Base-by-base conservation (phyloP, 1,140 invertebrate species). In the Magallana angulata region DNA sequence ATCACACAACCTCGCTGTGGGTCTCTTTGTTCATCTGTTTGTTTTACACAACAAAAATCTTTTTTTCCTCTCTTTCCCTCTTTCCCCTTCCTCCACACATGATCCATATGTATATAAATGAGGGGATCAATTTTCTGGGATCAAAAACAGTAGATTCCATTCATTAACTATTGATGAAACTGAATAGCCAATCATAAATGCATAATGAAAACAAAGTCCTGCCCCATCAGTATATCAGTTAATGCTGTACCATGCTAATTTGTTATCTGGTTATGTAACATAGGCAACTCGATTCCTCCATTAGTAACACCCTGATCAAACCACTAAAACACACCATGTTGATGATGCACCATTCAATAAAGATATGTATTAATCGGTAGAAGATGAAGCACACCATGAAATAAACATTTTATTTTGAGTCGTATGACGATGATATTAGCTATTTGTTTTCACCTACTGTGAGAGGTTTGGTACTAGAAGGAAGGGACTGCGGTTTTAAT, bases 121-220 rank as follows among this genome's bases (percentile, higher is more conserved):
- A 12, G 12, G 7, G 24, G 30, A 76, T 30, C 68, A 76, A 76
- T 76, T 76, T 62, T 76, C 36, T 30, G 9, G 68, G 24, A 12
- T 30, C 24, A 18, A 76, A 76, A 76, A 76, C 30, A 12, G 36
- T 12, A 76, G 24, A 76, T 30, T 30, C 9, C 24, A 76, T 76
- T 76, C 68, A 76, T 76, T 76, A 76, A 76, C 68, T 76, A 76
- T 76, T 76, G 68, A 76, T 76, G 24, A 76, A 4, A 76, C 60
- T 64, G 60, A n/a, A 48, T 4, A 9, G 68, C 24, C 24, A 76
- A 76, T 30, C 24, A 30, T 36, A 76, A 76, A 30, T 76, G 36
- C 68, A 76, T 24, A 30, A 76, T 4, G 68, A 76, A 30, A 76
- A 76, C 68, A 76, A 36, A 76, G 36, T 76, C 68, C 36, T 30